These are phyloP conservation scores for Andrena bucephala DNA, from an alignment of 2,888 invertebrate genomes.

Conservation along the genomic window DNA sequence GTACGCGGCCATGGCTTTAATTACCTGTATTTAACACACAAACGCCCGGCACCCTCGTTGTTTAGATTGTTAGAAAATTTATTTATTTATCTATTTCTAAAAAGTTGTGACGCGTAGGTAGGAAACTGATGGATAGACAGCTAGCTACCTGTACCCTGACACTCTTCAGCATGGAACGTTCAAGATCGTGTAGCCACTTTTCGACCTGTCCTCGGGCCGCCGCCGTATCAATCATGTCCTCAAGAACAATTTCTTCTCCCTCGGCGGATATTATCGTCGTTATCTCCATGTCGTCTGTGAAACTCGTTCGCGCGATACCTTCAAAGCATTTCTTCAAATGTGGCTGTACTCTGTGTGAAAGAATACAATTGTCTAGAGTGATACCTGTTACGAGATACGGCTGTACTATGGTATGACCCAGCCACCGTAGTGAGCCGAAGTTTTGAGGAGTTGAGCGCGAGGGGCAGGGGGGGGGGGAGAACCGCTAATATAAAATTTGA, in stretches of 20 bases:
- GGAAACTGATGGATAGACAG: no score
- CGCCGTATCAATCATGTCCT: constrained; percentile 85
- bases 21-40: constrained; percentile 76
- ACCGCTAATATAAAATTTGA: no score
- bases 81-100: no score
- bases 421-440: no score
- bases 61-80: no score
- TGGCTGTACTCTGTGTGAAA: constrained; percentile 86
- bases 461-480: no score
- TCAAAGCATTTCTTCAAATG: constrained; percentile 89
- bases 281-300: constrained; percentile 86
- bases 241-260: constrained; percentile 86
- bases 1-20: constrained; percentile 85
- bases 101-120: no score
- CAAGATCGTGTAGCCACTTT: constrained; percentile 83
- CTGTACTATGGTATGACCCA: no score
- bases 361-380: no score
- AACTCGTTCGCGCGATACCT: constrained; percentile 87
- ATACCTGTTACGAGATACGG: no score
- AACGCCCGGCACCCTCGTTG: no score
- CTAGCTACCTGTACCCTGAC: constrained; percentile 83
- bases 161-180: constrained; percentile 85
- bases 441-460: no score
- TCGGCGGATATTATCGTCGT: constrained; percentile 87
- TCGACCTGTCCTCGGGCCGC: constrained; percentile 87